Evolutionary conservation across 2,113 vertebrate genomes (phyloP).

Genomic region (Clupea harengus): DNA sequence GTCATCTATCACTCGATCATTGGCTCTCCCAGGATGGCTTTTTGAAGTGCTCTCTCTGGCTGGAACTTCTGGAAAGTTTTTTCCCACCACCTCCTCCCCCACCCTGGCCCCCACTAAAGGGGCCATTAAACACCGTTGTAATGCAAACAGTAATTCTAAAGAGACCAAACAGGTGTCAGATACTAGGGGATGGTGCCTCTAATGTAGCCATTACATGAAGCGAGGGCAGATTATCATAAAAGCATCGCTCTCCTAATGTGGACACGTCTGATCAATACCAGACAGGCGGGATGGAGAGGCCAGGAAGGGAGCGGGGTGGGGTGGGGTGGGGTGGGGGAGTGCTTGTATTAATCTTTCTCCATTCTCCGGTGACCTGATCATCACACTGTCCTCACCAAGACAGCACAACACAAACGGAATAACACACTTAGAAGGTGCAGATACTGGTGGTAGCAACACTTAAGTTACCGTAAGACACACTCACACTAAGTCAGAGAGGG

Average conservation of each 20-base stretch:
- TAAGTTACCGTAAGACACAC: background rate
- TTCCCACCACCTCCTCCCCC: constrained; percentile 29
- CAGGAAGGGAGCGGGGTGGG: constrained; percentile 49
- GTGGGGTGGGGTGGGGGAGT: constrained; percentile 28
- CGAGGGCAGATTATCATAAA: constrained; percentile 76
- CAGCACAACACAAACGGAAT: background rate
- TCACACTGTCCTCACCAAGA: constrained; percentile 38
- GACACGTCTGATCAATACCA: constrained; percentile 77
- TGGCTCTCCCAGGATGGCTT: constrained; percentile 61
- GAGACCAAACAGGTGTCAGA: constrained; percentile 75
- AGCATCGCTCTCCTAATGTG: constrained; percentile 76
- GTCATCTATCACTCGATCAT: constrained; percentile 65
- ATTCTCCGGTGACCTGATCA: constrained; percentile 36
- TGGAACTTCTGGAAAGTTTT: constrained; percentile 74
- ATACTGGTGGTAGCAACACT: background rate
- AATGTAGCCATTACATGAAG: constrained; percentile 76
- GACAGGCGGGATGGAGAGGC: constrained; percentile 65
- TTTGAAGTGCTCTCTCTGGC: constrained; percentile 64
- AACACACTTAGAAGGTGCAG: background rate
- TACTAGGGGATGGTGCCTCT: constrained; percentile 69
- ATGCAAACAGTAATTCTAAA: constrained; percentile 73
- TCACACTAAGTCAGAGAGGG: background rate
- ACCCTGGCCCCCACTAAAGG: constrained; percentile 57
- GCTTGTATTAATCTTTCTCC: constrained; percentile 51
- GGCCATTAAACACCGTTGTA: constrained; percentile 75